These are phyloP conservation scores for Tenebrosternarchus preto DNA, from an alignment of 2,113 vertebrate genomes.

Conservation along the genomic window DNA sequence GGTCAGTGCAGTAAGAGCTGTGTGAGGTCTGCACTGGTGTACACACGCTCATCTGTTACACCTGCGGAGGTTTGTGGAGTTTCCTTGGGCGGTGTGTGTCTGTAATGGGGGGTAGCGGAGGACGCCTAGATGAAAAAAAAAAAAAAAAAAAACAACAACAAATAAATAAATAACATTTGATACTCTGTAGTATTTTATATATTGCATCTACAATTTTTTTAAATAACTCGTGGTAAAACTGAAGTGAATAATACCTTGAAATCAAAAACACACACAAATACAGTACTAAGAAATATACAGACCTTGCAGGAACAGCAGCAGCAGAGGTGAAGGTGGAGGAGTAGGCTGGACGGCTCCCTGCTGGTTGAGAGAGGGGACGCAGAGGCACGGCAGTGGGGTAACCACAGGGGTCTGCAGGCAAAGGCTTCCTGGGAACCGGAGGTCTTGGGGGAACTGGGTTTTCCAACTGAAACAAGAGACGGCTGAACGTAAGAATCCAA, in stretches of 20 bases:
- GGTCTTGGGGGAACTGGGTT: slow-evolving; percentile 61
- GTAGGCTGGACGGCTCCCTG: slow-evolving; percentile 25
- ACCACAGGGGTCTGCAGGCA: slow-evolving; percentile 42
- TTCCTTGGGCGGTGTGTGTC: slow-evolving; percentile 47
- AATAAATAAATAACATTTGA: background rate
- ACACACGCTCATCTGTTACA: slow-evolving; percentile 55
- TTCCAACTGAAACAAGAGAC: slow-evolving; percentile 59
- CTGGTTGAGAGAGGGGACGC: slow-evolving; percentile 13
- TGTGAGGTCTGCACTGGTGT: too few species aligned
- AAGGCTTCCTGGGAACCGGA: slow-evolving; percentile 67
- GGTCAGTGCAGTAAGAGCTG: slow-evolving; percentile 47
- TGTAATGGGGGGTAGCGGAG: slow-evolving; percentile 60
- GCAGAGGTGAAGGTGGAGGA: slow-evolving; percentile 21
- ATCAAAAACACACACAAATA: too few species aligned
- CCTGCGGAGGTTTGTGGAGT: slow-evolving; percentile 49
- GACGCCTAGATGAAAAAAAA: slow-evolving; percentile 56
- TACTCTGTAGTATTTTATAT: too few species aligned
- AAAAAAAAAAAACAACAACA: slow-evolving; percentile 21
- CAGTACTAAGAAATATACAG: background rate
- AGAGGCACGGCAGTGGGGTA: slow-evolving; percentile 34
- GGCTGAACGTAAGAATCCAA: background rate
- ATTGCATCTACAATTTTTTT: too few species aligned
- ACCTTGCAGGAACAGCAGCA: slow-evolving; percentile 54
- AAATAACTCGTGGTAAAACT: too few species aligned
- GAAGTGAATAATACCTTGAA: too few species aligned